A percentile compares a stretch with the other conserved stretches of the same genome.
phyloP scores from a whole-genome alignment of 2,888 invertebrate species.

The Plagodis pulveraria region DNA sequence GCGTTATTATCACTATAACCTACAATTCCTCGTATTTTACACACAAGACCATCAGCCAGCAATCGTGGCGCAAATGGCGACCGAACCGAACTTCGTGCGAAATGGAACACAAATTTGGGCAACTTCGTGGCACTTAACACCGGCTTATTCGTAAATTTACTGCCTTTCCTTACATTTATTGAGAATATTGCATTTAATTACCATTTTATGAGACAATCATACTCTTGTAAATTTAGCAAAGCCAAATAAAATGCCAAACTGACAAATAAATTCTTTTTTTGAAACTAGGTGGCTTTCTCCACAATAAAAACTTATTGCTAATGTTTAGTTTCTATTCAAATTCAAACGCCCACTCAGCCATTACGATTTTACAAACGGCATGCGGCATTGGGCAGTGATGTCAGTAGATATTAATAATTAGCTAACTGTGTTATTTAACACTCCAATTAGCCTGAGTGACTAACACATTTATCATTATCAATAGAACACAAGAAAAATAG shows the following conservation, averaged over 20 bases:
- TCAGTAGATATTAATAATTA: too few species aligned
- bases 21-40: constrained; percentile 66
- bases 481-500: too few species aligned
- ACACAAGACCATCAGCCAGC: constrained; percentile 67
- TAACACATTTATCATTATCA: too few species aligned
- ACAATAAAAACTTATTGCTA: neutral
- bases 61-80: constrained; percentile 85
- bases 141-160: constrained; percentile 46
- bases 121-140: constrained; percentile 64
- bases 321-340: too few species aligned
- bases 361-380: too few species aligned
- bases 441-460: too few species aligned
- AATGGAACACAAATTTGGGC: constrained; percentile 51
- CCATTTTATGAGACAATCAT: constrained; percentile 74
- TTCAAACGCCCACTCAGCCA: too few species aligned
- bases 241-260: constrained; percentile 75
- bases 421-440: too few species aligned
- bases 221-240: constrained; percentile 82
- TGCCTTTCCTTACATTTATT: constrained; percentile 42
- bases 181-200: constrained; percentile 55
- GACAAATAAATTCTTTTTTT: constrained; percentile 39
- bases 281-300: constrained; percentile 11
- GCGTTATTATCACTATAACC: constrained; percentile 75
- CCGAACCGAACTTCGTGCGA: constrained; percentile 67
- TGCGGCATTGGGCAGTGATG: too few species aligned